Conservation (phyloP, 1,140 invertebrate genomes). For the Wiebesia pumilae region DNA sequence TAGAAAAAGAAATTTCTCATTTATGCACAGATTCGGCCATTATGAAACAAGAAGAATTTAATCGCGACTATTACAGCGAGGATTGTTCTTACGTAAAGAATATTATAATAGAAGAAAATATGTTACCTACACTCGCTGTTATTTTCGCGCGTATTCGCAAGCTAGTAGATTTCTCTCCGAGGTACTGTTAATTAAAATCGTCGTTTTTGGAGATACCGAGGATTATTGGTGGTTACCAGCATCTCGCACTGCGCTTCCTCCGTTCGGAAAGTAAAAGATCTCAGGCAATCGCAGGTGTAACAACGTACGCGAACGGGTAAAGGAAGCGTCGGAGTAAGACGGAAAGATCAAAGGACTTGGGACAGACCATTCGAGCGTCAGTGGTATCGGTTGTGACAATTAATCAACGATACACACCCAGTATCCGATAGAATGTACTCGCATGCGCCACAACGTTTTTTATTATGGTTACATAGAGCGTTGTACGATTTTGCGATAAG, state of each 20-base stretch:
- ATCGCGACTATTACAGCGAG: too few relatives aligned
- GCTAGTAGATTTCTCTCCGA: too few relatives aligned
- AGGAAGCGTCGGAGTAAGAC: background rate
- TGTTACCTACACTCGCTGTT: too few relatives aligned
- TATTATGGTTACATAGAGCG: background rate
- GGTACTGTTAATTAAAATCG: too few relatives aligned
- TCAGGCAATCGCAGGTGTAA: background rate
- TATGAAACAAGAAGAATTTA: too few relatives aligned
- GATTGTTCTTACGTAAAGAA: too few relatives aligned
- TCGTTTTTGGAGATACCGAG: background rate
- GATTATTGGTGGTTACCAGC: background rate
- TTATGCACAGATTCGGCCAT: too few relatives aligned
- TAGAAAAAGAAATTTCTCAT: too few relatives aligned
- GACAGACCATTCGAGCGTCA: background rate
- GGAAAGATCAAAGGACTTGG: conserved; percentile 48
- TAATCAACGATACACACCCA: conserved; percentile 36
- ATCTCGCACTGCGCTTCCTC: background rate
- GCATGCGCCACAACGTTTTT: background rate
- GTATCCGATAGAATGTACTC: background rate
- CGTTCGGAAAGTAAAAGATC: background rate
- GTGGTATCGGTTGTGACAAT: conserved; percentile 7
- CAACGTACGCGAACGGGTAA: background rate
- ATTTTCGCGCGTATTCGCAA: too few relatives aligned
- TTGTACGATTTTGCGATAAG: conserved; percentile 30
- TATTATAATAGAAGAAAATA: too few relatives aligned